Conservation (phyloP, 2,113 vertebrate species). For the Ochotona curzoniae region DNA sequence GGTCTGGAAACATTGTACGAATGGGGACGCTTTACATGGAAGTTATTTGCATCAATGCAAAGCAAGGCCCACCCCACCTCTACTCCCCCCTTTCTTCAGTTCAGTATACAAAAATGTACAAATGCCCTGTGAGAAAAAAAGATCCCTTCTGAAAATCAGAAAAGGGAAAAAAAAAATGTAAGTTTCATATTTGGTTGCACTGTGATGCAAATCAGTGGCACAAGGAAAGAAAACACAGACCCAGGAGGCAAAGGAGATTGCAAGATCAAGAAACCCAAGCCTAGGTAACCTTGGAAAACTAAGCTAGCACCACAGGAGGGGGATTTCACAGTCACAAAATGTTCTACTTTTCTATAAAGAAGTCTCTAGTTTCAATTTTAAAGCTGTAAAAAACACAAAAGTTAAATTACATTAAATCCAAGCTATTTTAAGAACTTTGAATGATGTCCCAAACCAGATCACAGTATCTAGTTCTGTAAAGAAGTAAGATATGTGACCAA, state of each 20-base stretch:
- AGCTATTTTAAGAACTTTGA: slow-evolving; percentile 23
- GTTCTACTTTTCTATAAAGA: neutral
- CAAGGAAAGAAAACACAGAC: neutral
- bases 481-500: neutral
- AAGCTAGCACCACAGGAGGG: neutral
- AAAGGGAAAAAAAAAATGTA: neutral
- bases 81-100: slow-evolving; percentile 4
- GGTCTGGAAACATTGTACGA: slow-evolving; percentile 40
- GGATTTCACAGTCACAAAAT: neutral
- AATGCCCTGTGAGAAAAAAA: neutral
- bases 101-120: slow-evolving; percentile 3
- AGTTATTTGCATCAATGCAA: neutral
- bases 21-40: neutral
- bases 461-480: neutral
- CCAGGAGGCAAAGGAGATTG: neutral
- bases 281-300: neutral
- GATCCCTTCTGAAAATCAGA: slow-evolving; percentile 37
- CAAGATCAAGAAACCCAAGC: neutral
- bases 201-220: neutral
- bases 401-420: slow-evolving; percentile 38
- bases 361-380: slow-evolving; percentile 6
- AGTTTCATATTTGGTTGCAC: neutral
- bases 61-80: slow-evolving; percentile 34
- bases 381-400: slow-evolving; percentile 1
- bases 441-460: neutral